These are phyloP conservation scores for Ranitomeya imitator DNA, from an alignment of 2,113 vertebrate genomes.

Conservation along the genomic window DNA sequence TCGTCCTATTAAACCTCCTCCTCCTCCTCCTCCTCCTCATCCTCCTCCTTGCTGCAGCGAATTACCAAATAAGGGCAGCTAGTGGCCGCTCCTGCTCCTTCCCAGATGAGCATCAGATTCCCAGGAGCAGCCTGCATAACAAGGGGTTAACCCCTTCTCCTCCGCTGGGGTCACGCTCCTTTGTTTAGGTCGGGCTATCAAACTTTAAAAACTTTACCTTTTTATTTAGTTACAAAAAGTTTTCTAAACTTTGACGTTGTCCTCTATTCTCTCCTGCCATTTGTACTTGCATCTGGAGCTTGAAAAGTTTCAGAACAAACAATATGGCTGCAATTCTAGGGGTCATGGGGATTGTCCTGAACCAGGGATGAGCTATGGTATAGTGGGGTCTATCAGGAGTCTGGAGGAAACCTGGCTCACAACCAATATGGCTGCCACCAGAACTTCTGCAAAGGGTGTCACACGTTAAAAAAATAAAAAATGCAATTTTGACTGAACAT, in stretches of 20 bases:
- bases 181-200: not conserved
- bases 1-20: not conserved
- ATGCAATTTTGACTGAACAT: not conserved
- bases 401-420: not conserved
- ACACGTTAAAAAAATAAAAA: not conserved
- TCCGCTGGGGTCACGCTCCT: not conserved
- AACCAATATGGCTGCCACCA: too few species aligned
- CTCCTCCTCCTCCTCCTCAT: not conserved
- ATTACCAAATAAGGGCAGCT: constrained; percentile 31
- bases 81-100: constrained; percentile 33
- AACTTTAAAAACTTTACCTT: not conserved
- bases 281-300: not conserved
- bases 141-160: constrained; percentile 45
- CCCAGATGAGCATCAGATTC: constrained; percentile 49
- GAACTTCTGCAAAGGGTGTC: too few species aligned
- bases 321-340: not conserved
- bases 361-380: too few species aligned
- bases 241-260: not conserved
- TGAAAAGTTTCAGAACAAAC: not conserved
- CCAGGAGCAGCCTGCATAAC: constrained; percentile 30
- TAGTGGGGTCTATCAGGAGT: not conserved
- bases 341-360: not conserved
- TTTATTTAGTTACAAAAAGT: not conserved
- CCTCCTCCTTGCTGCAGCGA: not conserved
- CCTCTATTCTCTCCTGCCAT: too few species aligned